Evolutionary conservation across 2,113 vertebrate species (phyloP), one percentile per base, ranked within the genome.

Genomic region (Labrus mixtus): DNA sequence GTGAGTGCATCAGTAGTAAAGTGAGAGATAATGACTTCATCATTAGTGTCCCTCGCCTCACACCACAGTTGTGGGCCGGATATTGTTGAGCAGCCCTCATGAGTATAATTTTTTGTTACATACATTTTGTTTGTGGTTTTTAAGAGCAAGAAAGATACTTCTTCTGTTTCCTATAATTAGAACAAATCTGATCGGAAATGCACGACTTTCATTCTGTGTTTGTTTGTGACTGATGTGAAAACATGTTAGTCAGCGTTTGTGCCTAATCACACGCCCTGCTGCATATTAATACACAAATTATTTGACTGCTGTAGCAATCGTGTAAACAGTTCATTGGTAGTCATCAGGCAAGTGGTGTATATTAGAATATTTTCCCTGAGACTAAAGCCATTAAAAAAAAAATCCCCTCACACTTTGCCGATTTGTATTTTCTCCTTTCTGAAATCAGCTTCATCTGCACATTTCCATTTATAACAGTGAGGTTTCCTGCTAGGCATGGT

Each of bases 361-460:
- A n/a, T 22, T 36, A n/a, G 50, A 63, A 54, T 58, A 72, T 63
- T 73, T 67, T 39, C 13, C 5, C 19, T 13, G 1, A 1, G 48
- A 56, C 66, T 48, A 33, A 46, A 39, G 5, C 48, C 50, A 77
- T 59, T 62, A 23, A 56, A 33, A 29, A 36, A 53, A 39, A 54
- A 77, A 60, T 65, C 50, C 57, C 48, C 59, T 45, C 11, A 65
- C 58, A 29, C 68, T 17, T 56, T 13, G 50, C 58, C 63, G 59
- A 41, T 61, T 50, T 23, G 15, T 29, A 39, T 61, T 55, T 11
- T 19, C 23, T 48, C 25, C 54, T 57, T 46, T 62, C 50, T 65
- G 76, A 73, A 87, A 76, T 87, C 79, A 84, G 48, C 68, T 65
- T 54, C 84, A 78, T 76, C 48, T 74, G 63, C 69, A 82, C 65